Evolutionary conservation across 2,888 invertebrate species (phyloP).

Genomic region (Watsonalla cultraria): DNA sequence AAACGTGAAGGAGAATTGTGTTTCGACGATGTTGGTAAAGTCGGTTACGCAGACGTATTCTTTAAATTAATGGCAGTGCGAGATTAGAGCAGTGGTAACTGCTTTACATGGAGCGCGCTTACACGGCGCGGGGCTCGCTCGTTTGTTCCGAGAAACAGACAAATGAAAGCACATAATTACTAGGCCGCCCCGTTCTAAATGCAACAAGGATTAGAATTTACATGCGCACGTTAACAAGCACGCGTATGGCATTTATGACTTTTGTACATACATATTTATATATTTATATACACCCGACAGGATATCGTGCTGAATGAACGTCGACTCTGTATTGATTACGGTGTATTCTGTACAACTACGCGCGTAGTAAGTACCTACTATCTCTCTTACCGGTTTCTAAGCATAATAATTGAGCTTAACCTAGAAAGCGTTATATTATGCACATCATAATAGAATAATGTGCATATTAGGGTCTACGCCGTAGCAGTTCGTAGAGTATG

Average conservation of each 20-base stretch:
- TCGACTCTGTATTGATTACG: background rate
- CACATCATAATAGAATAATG: background rate
- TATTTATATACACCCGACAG: constrained; percentile 24
- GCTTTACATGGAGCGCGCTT: constrained; percentile 74
- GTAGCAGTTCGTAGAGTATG: background rate
- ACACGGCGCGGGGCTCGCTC: constrained; percentile 60
- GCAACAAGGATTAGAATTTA: constrained; percentile 77
- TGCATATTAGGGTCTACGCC: background rate
- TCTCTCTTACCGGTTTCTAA: background rate
- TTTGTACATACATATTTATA: constrained; percentile 60
- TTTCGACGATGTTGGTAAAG: constrained; percentile 71
- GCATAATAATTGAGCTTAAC: background rate
- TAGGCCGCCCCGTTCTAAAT: constrained; percentile 74
- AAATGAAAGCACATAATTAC: constrained; percentile 79
- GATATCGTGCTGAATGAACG: constrained; percentile 16
- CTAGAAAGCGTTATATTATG: background rate
- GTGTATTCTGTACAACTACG: background rate
- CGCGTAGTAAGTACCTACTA: background rate
- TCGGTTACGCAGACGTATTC: constrained; percentile 75
- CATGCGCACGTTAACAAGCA: constrained; percentile 70
- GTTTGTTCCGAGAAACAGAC: constrained; percentile 74
- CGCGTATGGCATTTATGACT: constrained; percentile 75
- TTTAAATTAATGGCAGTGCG: constrained; percentile 75
- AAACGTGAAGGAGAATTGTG: constrained; percentile 76
- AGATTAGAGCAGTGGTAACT: constrained; percentile 77